A percentile compares a stretch with the other conserved stretches of the same genome.
Conservation (phyloP, 2,888 invertebrate species). For the Tortricodes alternella region DNA sequence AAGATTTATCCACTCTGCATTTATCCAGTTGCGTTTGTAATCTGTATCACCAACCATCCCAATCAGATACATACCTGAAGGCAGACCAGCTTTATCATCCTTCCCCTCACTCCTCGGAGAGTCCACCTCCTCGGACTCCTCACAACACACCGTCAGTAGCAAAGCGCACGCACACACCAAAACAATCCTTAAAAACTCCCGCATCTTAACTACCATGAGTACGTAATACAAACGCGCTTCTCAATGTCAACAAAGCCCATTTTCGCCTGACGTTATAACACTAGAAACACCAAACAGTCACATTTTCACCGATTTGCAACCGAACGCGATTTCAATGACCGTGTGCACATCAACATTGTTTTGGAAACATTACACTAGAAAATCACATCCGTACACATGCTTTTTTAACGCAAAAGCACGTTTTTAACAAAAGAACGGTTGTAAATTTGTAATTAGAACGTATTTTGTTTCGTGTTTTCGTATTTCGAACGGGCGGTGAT, state of each 20-base stretch:
- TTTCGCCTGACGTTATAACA: slow-evolving; percentile 50
- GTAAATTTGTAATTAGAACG: slow-evolving; percentile 35
- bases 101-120: slow-evolving; percentile 51
- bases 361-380: slow-evolving; percentile 32
- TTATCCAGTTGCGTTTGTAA: too few relatives aligned
- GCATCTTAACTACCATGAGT: slow-evolving; percentile 65
- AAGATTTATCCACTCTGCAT: too few relatives aligned
- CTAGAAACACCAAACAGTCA: slow-evolving; percentile 63
- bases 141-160: slow-evolving; percentile 56
- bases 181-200: slow-evolving; percentile 66
- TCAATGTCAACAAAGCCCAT: slow-evolving; percentile 61
- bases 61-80: slow-evolving; percentile 55
- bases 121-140: slow-evolving; percentile 60
- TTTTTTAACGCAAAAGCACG: background rate
- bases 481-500: slow-evolving; percentile 42
- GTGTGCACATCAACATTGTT: slow-evolving; percentile 38
- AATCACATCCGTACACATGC: background rate
- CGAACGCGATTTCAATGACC: slow-evolving; percentile 51
- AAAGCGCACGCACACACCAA: slow-evolving; percentile 68
- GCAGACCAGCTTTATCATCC: slow-evolving; percentile 53
- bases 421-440: background rate
- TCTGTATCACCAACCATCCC: background rate
- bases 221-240: slow-evolving; percentile 39
- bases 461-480: slow-evolving; percentile 48
- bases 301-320: slow-evolving; percentile 69